These are phyloP conservation scores for Syngnathus typhle DNA, from an alignment of 2,113 vertebrate genomes.

Conservation along the genomic window DNA sequence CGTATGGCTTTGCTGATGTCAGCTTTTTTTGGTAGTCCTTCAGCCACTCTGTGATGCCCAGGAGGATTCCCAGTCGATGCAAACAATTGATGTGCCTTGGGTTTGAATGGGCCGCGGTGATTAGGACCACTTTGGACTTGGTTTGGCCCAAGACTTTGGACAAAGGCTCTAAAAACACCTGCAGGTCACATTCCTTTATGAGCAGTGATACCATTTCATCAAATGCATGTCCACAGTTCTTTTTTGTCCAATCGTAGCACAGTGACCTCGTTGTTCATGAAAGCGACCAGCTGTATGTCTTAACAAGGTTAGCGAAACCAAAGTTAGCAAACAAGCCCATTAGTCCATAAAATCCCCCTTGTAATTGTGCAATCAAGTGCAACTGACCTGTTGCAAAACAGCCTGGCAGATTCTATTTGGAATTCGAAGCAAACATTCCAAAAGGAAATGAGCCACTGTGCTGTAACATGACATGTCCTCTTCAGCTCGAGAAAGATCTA, in stretches of 20 bases:
- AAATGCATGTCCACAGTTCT: neutral
- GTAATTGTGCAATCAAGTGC: neutral
- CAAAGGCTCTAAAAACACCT: constrained; percentile 75
- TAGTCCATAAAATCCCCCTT: neutral
- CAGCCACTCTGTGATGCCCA: constrained; percentile 73
- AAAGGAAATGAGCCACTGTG: constrained; percentile 63
- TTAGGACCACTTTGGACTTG: constrained; percentile 68
- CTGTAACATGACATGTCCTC: constrained; percentile 54
- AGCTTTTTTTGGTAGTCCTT: constrained; percentile 69
- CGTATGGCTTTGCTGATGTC: constrained; percentile 16
- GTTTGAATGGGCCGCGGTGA: constrained; percentile 53
- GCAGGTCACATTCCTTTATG: constrained; percentile 12
- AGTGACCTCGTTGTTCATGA: no score
- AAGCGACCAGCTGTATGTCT: no score
- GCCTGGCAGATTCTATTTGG: constrained; percentile 66
- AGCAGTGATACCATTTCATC: neutral
- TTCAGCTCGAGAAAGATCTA: constrained; percentile 55
- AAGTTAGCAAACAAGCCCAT: neutral
- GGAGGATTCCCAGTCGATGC: constrained; percentile 69
- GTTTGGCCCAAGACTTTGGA: constrained; percentile 69
- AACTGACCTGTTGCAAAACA: constrained; percentile 68
- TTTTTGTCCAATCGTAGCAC: no score
- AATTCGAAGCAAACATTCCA: constrained; percentile 66
- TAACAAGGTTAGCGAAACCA: no score
- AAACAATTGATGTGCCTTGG: constrained; percentile 62